Percentiles rank a stretch among this genome's conserved stretches.
phyloP scores from a whole-genome alignment of 1,140 invertebrate species.

The Aphaenogaster ashmeadi region DNA sequence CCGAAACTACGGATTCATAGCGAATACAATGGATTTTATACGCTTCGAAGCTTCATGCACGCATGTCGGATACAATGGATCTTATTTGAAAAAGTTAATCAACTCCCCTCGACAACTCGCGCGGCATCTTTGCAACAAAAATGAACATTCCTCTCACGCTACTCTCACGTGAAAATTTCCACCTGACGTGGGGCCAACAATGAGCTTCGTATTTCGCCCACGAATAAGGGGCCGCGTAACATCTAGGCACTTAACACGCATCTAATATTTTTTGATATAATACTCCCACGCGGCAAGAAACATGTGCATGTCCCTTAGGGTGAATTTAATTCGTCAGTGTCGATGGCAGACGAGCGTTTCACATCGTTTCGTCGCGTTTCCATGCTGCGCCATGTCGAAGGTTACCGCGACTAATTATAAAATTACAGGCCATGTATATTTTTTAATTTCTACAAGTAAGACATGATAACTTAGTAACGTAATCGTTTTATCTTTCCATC shows the following conservation, averaged over 20 bases:
- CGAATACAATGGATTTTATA: conserved; percentile 26
- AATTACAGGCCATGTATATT: neutral
- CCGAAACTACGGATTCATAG: neutral
- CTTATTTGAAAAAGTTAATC: conserved; percentile 36
- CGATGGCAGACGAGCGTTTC: conserved; percentile 80
- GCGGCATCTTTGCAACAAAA: conserved; percentile 4
- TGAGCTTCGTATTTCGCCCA: conserved; percentile 25
- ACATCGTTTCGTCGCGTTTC: conserved; percentile 73
- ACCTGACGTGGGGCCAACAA: conserved; percentile 77
- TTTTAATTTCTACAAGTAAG: neutral
- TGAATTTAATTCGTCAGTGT: conserved; percentile 83
- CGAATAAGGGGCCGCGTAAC: conserved; percentile 33
- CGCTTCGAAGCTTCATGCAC: conserved; percentile 2
- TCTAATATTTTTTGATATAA: conserved; percentile 65
- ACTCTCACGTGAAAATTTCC: conserved; percentile 79
- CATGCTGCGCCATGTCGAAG: conserved; percentile 32
- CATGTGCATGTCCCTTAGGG: conserved; percentile 59
- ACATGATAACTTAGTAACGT: neutral
- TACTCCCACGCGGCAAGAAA: conserved; percentile 72
- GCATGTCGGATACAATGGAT: neutral
- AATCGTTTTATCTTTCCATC: neutral
- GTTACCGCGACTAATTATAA: conserved; percentile 62
- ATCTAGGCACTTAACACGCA: conserved; percentile 69
- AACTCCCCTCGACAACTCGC: conserved; percentile 29
- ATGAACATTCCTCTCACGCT: conserved; percentile 22